Conservation (phyloP, 2,113 vertebrate genomes). For the Ivindomyrus marchei region DNA sequence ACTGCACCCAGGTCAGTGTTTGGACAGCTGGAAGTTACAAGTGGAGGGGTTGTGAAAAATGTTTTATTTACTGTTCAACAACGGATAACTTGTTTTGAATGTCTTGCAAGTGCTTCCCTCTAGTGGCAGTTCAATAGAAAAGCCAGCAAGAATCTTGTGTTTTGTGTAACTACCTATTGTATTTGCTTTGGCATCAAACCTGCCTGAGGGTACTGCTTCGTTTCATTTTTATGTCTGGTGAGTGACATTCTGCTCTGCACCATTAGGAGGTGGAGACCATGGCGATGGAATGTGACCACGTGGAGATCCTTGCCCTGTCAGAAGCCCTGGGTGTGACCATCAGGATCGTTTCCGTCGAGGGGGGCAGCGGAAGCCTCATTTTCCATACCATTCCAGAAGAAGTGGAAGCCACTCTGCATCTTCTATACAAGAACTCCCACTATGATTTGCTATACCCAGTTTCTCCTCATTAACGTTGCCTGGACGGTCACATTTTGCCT, state of each 20-base stretch:
- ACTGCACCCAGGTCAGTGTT: conserved; percentile 65
- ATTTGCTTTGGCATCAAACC: not conserved
- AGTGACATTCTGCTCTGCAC: conserved; percentile 5
- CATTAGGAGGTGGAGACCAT: conserved; percentile 68
- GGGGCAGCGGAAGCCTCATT: conserved; percentile 46
- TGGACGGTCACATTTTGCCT: not conserved
- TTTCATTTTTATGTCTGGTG: not conserved
- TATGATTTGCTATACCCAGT: conserved; percentile 65
- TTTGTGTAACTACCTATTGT: not conserved
- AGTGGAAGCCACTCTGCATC: conserved; percentile 49
- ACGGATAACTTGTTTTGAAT: not conserved
- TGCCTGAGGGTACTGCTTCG: not conserved
- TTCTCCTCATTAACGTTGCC: conserved; percentile 5
- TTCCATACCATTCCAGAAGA: conserved; percentile 69
- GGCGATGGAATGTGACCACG: conserved; percentile 65
- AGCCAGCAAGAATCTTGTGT: not conserved
- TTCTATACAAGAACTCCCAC: conserved; percentile 63
- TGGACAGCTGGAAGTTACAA: not conserved
- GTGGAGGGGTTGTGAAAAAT: not conserved
- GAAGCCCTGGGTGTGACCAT: conserved; percentile 62
- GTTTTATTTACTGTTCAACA: not conserved
- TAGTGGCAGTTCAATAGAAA: conserved; percentile 18
- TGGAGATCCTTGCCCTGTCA: conserved; percentile 68
- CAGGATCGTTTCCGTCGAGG: conserved; percentile 62
- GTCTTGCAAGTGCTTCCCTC: conserved; percentile 27